Conservation (phyloP, 2,797 vertebrate species). For the Telmatherina bonti region DNA sequence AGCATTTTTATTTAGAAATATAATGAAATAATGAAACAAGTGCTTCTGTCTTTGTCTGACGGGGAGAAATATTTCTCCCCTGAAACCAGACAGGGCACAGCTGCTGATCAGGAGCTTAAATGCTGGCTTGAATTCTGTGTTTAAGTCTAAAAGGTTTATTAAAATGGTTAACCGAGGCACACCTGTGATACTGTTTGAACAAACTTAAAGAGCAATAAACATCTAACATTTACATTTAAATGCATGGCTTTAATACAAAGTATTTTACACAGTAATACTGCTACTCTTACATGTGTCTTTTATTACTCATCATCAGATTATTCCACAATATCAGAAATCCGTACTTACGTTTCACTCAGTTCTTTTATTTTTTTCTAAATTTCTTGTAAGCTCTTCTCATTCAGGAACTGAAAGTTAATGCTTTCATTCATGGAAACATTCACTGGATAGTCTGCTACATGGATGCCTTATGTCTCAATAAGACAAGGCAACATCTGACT, state of each 20-base stretch:
- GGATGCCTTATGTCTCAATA: no score
- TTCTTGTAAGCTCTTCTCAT: background rate
- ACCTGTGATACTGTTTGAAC: no score
- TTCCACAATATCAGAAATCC: background rate
- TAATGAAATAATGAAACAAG: background rate
- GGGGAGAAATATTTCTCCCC: background rate
- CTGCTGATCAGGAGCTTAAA: background rate
- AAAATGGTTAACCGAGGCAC: no score
- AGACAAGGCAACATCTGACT: no score
- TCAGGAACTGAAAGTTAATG: background rate
- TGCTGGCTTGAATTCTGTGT: background rate
- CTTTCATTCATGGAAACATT: no score
- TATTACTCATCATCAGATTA: background rate
- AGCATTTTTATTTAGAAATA: background rate
- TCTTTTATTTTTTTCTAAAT: background rate
- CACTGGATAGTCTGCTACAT: background rate
- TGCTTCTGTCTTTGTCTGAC: background rate
- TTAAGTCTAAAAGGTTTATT: no score
- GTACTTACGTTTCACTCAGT: background rate
- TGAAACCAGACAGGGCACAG: background rate
- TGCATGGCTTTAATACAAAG: background rate
- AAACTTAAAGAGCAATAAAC: no score
- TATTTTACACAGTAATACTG: background rate
- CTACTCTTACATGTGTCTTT: background rate
- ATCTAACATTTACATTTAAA: background rate